Evolutionary conservation across 1,140 invertebrate genomes (phyloP).

Genomic region (Mya arenaria): DNA sequence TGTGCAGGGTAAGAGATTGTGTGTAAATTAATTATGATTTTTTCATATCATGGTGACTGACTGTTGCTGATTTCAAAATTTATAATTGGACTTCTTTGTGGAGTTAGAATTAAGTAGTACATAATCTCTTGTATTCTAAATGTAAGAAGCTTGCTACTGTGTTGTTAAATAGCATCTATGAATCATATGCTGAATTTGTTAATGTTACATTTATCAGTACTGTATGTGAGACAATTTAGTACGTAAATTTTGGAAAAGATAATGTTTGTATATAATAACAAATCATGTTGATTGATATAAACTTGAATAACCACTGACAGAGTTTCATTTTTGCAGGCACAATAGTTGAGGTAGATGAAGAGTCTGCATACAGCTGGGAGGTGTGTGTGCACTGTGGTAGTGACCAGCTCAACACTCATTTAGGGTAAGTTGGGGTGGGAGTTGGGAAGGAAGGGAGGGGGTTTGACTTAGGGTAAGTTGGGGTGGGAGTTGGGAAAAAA

Average conservation of each 20-base stretch:
- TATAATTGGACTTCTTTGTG: too few species aligned
- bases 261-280: neutral
- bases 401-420: slow-evolving; percentile 16
- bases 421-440: neutral
- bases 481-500: neutral
- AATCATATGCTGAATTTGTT: neutral
- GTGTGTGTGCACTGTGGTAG: slow-evolving; percentile 15
- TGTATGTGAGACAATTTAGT: neutral
- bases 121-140: too few species aligned
- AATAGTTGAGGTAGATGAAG: slow-evolving; percentile 34
- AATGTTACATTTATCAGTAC: neutral
- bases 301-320: neutral
- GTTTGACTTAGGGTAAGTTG: neutral
- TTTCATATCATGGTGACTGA: too few species aligned
- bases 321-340: neutral
- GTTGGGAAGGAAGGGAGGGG: neutral
- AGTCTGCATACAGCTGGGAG: slow-evolving; percentile 43
- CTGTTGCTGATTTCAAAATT: too few species aligned
- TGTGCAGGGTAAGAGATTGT: too few species aligned
- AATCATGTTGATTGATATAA: neutral
- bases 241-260: neutral
- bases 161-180: neutral
- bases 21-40: too few species aligned
- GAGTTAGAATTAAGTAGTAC: too few species aligned
- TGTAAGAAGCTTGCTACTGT: too few species aligned